phyloP scores from a whole-genome alignment of 2,797 vertebrate species.

The Tauraco hartlaubi region DNA sequence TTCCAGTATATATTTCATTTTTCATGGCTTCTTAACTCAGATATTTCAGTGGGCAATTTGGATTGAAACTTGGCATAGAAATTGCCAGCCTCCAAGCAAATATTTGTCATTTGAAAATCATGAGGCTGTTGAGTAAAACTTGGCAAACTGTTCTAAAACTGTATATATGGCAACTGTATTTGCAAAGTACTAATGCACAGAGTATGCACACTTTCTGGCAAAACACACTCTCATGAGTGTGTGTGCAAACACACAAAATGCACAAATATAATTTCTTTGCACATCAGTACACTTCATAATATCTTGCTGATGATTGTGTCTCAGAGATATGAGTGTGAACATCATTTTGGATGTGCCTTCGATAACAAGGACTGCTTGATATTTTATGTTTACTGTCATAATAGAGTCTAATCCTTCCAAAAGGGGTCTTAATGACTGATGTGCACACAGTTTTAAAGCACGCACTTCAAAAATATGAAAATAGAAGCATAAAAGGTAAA shows the following conservation, averaged over 20 bases:
- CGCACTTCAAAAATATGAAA: background rate
- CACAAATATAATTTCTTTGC: background rate
- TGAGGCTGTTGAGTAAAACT: slow-evolving; percentile 37
- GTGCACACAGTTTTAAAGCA: background rate
- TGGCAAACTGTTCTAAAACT: slow-evolving; percentile 28
- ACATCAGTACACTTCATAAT: background rate
- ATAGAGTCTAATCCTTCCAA: background rate
- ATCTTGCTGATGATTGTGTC: background rate
- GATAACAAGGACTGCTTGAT: background rate
- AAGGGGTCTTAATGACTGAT: background rate
- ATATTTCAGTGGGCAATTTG: slow-evolving; percentile 50
- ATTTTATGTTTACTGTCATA: background rate
- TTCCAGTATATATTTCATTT: slow-evolving; percentile 45
- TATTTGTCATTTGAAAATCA: slow-evolving; percentile 74
- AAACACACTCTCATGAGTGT: background rate
- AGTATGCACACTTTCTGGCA: background rate
- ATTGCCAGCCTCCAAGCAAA: slow-evolving; percentile 67
- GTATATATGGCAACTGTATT: background rate
- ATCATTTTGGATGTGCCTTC: background rate
- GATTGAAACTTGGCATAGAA: slow-evolving; percentile 69
- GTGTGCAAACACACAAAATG: background rate
- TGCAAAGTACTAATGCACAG: background rate
- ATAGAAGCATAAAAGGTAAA: background rate
- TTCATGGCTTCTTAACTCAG: slow-evolving; percentile 36
- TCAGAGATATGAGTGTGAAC: background rate